A percentile compares a stretch with the other conserved stretches of the same genome.
Evolutionary conservation across 2,113 vertebrate species (phyloP).

Genomic region (Mormoops blainvillei): DNA sequence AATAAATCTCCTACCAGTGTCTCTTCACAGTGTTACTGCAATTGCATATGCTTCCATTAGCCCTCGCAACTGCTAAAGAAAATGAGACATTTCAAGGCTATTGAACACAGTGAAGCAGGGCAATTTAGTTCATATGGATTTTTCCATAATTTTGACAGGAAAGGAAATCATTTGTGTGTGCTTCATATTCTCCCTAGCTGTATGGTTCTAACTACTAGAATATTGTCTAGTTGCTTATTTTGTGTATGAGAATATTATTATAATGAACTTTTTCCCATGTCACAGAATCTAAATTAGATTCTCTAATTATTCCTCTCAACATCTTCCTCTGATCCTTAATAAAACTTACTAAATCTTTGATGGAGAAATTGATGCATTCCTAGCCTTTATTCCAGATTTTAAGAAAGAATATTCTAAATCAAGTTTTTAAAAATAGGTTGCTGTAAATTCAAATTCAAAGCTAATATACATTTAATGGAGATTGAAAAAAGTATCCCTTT

Average conservation of each 20-base stretch:
- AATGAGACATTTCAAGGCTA: constrained; percentile 40
- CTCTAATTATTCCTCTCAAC: neutral
- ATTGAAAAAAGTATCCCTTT: neutral
- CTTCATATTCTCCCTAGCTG: neutral
- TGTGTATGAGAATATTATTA: neutral
- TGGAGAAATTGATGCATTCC: neutral
- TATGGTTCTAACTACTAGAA: neutral
- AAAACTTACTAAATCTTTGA: neutral
- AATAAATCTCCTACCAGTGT: constrained; percentile 43
- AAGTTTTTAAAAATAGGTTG: neutral
- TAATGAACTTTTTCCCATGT: neutral
- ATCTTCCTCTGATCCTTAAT: neutral
- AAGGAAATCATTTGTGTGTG: constrained; percentile 9
- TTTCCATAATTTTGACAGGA: constrained; percentile 33
- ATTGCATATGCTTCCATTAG: constrained; percentile 39
- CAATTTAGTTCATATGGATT: constrained; percentile 33
- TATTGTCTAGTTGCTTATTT: neutral
- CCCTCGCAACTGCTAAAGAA: constrained; percentile 19
- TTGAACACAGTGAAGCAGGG: neutral
- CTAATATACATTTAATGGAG: neutral
- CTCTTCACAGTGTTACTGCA: neutral
- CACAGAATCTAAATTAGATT: neutral
- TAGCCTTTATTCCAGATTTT: neutral
- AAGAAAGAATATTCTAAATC: neutral
- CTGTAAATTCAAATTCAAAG: neutral